phyloP scores from a whole-genome alignment of 2,888 invertebrate genomes.

The Copidosoma aretas region DNA sequence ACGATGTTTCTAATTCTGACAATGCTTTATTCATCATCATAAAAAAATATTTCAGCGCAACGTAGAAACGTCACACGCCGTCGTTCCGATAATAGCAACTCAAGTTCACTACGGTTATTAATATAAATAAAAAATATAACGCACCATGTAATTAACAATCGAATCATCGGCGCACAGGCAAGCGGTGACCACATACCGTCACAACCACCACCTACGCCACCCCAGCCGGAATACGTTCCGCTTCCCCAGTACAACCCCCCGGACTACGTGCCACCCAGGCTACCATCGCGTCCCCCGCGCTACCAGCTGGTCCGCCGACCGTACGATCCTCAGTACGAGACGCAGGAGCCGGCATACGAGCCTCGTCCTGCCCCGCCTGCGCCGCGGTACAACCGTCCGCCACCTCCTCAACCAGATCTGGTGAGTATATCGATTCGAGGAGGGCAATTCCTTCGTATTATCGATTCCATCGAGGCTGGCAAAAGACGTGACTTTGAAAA shows the following conservation, averaged over 20 bases:
- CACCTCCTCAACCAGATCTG: constrained; percentile 11
- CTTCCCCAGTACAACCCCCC: constrained; percentile 56
- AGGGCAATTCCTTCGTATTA: too few relatives aligned
- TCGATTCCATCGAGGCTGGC: not conserved
- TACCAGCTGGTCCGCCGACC: constrained; percentile 58
- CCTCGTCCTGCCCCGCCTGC: constrained; percentile 34
- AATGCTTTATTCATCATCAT: too few relatives aligned
- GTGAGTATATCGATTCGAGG: constrained; percentile 12
- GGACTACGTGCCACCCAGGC: constrained; percentile 56
- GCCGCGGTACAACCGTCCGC: constrained; percentile 3
- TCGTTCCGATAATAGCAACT: too few relatives aligned
- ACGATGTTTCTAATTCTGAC: too few relatives aligned
- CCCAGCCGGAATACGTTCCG: constrained; percentile 61
- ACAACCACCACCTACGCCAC: constrained; percentile 58
- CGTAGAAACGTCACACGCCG: too few relatives aligned
- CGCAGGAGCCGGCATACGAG: constrained; percentile 58
- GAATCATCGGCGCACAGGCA: constrained; percentile 68
- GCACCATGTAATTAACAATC: too few relatives aligned
- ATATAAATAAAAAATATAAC: too few relatives aligned
- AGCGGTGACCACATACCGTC: constrained; percentile 77
- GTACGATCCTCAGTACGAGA: constrained; percentile 63
- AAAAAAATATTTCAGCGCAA: too few relatives aligned
- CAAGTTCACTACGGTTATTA: too few relatives aligned
- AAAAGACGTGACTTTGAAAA: not conserved
- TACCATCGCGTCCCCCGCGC: constrained; percentile 31